These are phyloP conservation scores for Drosophila neutralis DNA, from an alignment of 2,888 invertebrate genomes.

Conservation along the genomic window DNA sequence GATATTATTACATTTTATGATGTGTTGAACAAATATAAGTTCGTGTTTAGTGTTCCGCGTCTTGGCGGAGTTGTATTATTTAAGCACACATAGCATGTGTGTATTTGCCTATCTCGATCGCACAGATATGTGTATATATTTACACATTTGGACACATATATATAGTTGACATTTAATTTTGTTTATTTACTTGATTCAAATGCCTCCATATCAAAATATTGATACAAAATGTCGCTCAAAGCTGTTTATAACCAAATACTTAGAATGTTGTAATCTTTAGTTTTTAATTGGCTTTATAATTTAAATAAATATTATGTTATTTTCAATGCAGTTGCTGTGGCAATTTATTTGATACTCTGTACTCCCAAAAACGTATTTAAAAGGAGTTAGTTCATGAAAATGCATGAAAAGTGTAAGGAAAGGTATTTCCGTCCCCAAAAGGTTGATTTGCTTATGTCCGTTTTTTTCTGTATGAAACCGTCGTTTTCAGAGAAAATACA, in stretches of 20 bases:
- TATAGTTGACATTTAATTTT: not conserved
- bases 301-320: constrained; percentile 24
- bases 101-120: not conserved
- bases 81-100: not conserved
- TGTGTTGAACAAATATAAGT: not conserved
- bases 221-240: not conserved
- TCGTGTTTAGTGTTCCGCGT: not conserved
- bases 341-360: not conserved
- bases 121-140: not conserved
- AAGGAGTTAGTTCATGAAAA: not conserved
- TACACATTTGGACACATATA: not conserved
- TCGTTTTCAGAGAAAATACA: not conserved
- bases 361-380: not conserved
- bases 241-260: not conserved
- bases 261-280: not conserved
- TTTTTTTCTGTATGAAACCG: not conserved
- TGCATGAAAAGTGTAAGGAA: not conserved
- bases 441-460: not conserved
- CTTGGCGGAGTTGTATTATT: not conserved
- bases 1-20: not conserved
- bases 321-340: constrained; percentile 2
- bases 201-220: not conserved
- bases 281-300: constrained; percentile 1
- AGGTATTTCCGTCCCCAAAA: not conserved
- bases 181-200: not conserved